Base-by-base conservation (phyloP, 2,888 invertebrate species). In the Chelonus formosanus region DNA sequence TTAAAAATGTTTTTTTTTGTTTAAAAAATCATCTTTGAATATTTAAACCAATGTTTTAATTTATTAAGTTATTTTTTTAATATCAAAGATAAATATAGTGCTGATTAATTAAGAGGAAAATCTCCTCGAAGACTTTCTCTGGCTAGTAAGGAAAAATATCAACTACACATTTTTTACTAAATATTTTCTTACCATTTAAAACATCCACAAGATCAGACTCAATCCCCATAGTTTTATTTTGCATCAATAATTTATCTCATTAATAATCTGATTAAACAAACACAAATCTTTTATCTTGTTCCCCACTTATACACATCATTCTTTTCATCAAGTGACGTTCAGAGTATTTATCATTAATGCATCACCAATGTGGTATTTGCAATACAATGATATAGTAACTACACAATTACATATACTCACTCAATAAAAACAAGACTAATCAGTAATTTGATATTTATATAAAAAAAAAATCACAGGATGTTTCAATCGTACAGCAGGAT, bases 201-300 rank as follows among this genome's bases (percentile, higher is more conserved):
- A 78, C 67, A 35, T 64, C 67, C 32, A 73, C 68, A 20, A 77
- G 63, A 10, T 77, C 75, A 3, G 67, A 55, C 45, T 78, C 74
- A 5, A 70, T 44, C 32, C 69, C 76, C 78, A 79, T 79, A 34
- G 53, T 71, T 50, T 36, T 40, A 35, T 34, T 36, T 34, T 50
- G 55, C 52, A n/a, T 52, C 31, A 50, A 5, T 36, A 6, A 50
- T 4, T 36, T 40, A 50, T 59, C 36, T 20, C 45, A 50, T 59
- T 31, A 6, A 59, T 50, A 40, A 59, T 50, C 31, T 6, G 6
- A 40, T 40, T 5, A 40, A 4, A 40, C 4, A 40, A 5, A 40
- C 59, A 50, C 31, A 10, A 40, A 36, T 57, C 10, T 45, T 20
- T 59, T 8, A 50, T 40, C 40, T 6, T 40, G 36, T 6, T 7